Conservation (phyloP, 1,140 invertebrate genomes). For the Drosophila tsacasi region DNA sequence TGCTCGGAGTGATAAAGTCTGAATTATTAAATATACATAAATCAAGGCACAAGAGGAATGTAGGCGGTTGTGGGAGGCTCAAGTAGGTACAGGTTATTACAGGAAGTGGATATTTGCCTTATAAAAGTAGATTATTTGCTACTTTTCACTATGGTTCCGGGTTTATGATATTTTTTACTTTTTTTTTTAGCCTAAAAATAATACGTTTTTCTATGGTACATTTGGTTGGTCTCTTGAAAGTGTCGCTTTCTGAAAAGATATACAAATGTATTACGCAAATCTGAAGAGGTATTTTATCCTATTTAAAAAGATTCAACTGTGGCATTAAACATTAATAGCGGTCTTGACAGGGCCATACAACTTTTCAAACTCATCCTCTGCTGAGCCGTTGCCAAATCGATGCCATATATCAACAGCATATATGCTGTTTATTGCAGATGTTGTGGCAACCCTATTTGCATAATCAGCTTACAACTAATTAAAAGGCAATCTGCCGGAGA, state of each 20-base stretch:
- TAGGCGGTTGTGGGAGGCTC: constrained; percentile 12
- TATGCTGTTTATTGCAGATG: constrained; percentile 34
- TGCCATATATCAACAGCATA: constrained; percentile 58
- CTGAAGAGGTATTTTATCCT: not conserved
- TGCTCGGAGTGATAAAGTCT: constrained; percentile 69
- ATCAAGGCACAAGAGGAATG: constrained; percentile 50
- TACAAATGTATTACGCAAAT: not conserved
- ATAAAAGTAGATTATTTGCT: not conserved
- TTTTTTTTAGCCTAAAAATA: too few species aligned
- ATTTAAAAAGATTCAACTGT: constrained; percentile 9
- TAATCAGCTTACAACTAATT: constrained; percentile 78
- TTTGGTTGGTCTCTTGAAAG: not conserved
- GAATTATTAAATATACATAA: constrained; percentile 82
- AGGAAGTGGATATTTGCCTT: not conserved
- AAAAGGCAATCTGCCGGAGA: constrained; percentile 64
- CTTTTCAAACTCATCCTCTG: constrained; percentile 12
- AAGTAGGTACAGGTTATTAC: constrained; percentile 11
- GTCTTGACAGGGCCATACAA: constrained; percentile 21
- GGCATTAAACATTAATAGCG: constrained; percentile 52
- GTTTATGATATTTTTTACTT: not conserved
- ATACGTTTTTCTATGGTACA: too few species aligned
- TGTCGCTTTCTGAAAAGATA: not conserved
- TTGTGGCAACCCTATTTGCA: constrained; percentile 54
- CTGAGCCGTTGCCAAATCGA: constrained; percentile 57
- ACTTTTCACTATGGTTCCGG: not conserved